A percentile compares a stretch with the other conserved stretches of the same genome.
Conservation (phyloP, 1,140 invertebrate species). For the Laupala kohalensis region DNA sequence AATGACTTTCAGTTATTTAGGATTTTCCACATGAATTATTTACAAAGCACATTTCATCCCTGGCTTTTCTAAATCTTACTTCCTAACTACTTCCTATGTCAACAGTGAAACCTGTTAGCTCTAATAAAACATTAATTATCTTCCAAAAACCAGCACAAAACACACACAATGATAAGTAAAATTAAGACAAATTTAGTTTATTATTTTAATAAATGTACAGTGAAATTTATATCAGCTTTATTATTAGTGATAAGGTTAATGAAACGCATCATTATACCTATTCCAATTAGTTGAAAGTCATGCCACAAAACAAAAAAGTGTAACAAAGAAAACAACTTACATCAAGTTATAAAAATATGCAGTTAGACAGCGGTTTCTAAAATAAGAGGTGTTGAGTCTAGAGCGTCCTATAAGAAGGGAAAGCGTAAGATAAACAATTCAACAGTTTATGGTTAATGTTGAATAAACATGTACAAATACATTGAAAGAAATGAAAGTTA, state of each 20-base stretch:
- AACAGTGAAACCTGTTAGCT: conserved; percentile 5
- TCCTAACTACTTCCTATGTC: neutral
- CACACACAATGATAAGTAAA: neutral
- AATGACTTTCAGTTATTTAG: no score
- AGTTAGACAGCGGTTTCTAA: conserved; percentile 17
- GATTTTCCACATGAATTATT: no score
- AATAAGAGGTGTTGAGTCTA: conserved; percentile 12
- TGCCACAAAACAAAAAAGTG: conserved; percentile 9
- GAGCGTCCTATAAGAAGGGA: conserved; percentile 17
- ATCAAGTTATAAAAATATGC: conserved; percentile 14
- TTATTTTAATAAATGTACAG: neutral
- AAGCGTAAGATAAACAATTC: conserved; percentile 12
- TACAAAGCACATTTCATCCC: neutral
- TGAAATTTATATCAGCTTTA: neutral
- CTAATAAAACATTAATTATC: neutral
- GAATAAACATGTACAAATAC: neutral
- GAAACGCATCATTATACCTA: neutral
- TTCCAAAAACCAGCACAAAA: neutral
- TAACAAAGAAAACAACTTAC: conserved; percentile 18
- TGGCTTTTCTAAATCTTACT: neutral
- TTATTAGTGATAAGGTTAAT: neutral
- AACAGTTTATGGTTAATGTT: neutral
- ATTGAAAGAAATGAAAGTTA: neutral
- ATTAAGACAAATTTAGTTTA: neutral
- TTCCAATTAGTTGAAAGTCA: neutral